Evolutionary conservation across 2,888 invertebrate genomes (phyloP).

Genomic region (Agrochola circellaris): DNA sequence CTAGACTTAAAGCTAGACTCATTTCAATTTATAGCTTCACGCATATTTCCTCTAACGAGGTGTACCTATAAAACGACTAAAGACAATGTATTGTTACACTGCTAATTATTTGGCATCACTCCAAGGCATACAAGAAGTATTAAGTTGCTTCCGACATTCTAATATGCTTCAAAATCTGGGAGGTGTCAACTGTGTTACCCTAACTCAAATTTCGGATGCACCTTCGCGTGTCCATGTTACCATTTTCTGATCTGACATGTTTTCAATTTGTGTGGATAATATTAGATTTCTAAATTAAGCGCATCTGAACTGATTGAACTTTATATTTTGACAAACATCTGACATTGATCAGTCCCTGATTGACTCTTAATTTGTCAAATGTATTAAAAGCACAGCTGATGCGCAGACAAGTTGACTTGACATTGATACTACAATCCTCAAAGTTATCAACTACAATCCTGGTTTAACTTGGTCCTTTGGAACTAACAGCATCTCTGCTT

Average conservation of each 20-base stretch:
- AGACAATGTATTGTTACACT: slow-evolving; percentile 32
- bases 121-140: slow-evolving; percentile 45
- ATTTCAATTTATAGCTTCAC: slow-evolving; percentile 4
- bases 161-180: slow-evolving; percentile 26
- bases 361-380: not conserved
- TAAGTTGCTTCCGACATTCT: slow-evolving; percentile 14
- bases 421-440: slow-evolving; percentile 1
- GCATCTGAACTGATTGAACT: not conserved
- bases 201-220: not conserved
- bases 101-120: slow-evolving; percentile 43
- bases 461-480: not conserved
- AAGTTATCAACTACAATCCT: not conserved
- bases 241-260: not conserved
- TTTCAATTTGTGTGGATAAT: not conserved
- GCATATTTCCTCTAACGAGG: slow-evolving; percentile 28
- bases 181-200: slow-evolving; percentile 25
- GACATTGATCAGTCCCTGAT: not conserved
- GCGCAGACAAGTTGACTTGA: not conserved
- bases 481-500: not conserved
- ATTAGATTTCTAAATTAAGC: not conserved
- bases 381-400: not conserved
- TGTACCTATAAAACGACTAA: slow-evolving; percentile 2
- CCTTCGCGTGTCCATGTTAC: not conserved
- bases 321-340: not conserved
- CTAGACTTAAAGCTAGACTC: not conserved